Base-by-base conservation (phyloP, 2,113 vertebrate species). In the Pelecanoides urinatrix region DNA sequence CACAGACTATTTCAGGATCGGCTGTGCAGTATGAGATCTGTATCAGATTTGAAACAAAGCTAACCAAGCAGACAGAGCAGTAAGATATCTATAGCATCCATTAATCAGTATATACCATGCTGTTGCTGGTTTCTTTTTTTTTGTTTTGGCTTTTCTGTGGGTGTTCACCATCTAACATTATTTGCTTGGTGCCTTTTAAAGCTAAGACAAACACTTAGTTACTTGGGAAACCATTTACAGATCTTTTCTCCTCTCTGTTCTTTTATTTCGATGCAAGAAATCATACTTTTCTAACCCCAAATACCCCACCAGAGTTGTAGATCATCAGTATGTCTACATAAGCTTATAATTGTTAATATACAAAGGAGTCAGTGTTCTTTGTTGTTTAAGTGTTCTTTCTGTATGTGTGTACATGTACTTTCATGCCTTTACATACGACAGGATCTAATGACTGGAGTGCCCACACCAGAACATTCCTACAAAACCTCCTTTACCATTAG, bases 21-120 rank as follows among this genome's bases (percentile, higher is more conserved):
- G 92, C 97, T 56, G 29, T 97, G 97, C 96, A 93, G 97, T 86
- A 90, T 97, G 96, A 98, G 98, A 98, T 98, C 97, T 98, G 97
- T 98, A 98, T 98, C 98, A 97, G 91, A 97, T 98, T 97, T 98
- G 96, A 98, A 98, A 98, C 97, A 98, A 97, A 98, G 97, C 97
- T 98, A 98, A 97, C 98, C 98, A 98, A 98, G 98, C 98, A 98
- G 96, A 95, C 96, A 98, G 95, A 97, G 96, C 92, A 97, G 91
- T 97, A 94, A 97, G 97, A 97, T 97, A 97, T 97, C 97, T 98
- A 96, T 81, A 97, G 97, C 94, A 97, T 93, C 92, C 98, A 98
- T 98, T 98, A 98, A 98, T 98, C 98, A 98, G 97, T 70, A 93
- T 96, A 97, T 84, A 96, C 67, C 96, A 74, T 79, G 66, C 61